Percentiles rank a stretch among this genome's conserved stretches.
Evolutionary conservation across 2,113 vertebrate genomes (phyloP).

Genomic region (Grantiella picta): DNA sequence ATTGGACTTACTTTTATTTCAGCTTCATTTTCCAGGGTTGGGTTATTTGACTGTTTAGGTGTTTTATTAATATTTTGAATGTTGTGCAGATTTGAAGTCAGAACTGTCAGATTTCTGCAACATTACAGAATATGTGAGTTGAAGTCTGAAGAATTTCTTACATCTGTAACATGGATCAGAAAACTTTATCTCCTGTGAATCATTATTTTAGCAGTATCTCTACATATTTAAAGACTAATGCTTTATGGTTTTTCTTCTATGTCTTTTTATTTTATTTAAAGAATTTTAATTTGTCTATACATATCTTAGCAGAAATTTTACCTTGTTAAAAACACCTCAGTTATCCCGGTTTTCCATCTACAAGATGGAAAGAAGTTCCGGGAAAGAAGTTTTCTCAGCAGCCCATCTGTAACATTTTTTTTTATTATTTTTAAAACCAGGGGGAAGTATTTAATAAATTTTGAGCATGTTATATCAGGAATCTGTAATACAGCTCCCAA

Average conservation of each 20-base stretch:
- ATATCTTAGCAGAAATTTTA: background rate
- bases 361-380: background rate
- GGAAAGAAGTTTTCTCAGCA: background rate
- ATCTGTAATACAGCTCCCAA: background rate
- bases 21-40: background rate
- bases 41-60: background rate
- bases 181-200: background rate
- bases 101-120: background rate
- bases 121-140: background rate
- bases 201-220: background rate
- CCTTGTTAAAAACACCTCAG: background rate
- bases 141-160: background rate
- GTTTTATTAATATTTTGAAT: background rate
- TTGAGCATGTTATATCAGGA: background rate
- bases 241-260: rapidly evolving
- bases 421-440: background rate
- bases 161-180: background rate
- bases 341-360: background rate
- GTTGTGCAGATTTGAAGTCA: background rate
- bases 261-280: background rate
- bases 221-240: background rate
- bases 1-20: background rate
- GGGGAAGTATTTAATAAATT: rapidly evolving
- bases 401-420: background rate
- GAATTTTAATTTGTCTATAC: background rate